phyloP scores from a whole-genome alignment of 2,888 invertebrate species.

The Heliconius aoede region DNA sequence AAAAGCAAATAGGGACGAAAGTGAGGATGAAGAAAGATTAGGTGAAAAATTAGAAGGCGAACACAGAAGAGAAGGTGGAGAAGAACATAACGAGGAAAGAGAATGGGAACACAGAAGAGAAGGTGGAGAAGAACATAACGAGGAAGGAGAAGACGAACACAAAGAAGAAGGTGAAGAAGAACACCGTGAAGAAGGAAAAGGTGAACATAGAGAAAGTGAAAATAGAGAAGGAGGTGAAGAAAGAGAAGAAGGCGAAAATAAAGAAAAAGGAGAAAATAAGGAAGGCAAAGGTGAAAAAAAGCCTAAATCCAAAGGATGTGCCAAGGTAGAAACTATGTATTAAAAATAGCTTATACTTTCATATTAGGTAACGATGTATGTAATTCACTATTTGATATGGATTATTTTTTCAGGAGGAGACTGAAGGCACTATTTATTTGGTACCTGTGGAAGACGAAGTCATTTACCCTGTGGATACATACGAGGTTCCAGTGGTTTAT shows the following conservation, averaged over 20 bases:
- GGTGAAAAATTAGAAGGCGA: not conserved
- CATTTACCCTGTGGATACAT: slow-evolving; percentile 12
- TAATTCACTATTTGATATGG: not conserved
- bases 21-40: not conserved
- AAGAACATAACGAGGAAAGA: too few species aligned
- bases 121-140: not conserved
- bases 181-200: not conserved
- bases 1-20: not conserved
- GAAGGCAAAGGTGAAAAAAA: slow-evolving; percentile 16
- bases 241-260: slow-evolving; percentile 15
- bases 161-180: not conserved
- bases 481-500: slow-evolving; percentile 27
- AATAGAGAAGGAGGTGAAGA: not conserved
- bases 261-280: slow-evolving; percentile 19
- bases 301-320: not conserved
- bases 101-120: too few species aligned
- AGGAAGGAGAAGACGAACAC: not conserved
- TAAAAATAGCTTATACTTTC: not conserved
- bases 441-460: slow-evolving; percentile 24
- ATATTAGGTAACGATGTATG: not conserved
- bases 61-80: not conserved
- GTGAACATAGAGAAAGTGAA: not conserved
- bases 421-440: slow-evolving; percentile 12
- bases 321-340: not conserved
- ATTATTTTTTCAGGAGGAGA: slow-evolving; percentile 4